phyloP scores from a whole-genome alignment of 1,140 invertebrate species.

The Spodoptera frugiperda region DNA sequence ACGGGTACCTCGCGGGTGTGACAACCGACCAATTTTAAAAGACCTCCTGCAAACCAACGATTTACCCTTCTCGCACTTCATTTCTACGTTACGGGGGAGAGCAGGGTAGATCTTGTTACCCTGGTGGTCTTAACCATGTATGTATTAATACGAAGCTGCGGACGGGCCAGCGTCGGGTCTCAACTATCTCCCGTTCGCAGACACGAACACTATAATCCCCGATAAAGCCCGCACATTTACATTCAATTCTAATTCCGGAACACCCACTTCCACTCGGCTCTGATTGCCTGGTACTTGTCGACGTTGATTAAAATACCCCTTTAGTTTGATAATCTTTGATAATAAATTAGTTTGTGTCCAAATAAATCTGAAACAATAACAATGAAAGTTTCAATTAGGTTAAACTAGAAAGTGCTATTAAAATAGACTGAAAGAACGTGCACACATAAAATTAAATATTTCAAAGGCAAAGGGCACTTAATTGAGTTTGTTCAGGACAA shows the following conservation, averaged over 20 bases:
- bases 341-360: conserved; percentile 40
- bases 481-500: conserved; percentile 85
- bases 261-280: conserved; percentile 73
- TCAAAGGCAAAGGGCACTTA: conserved; percentile 81
- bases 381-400: conserved; percentile 15
- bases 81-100: neutral
- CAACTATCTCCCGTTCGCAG: conserved; percentile 83
- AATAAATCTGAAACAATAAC: neutral
- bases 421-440: conserved; percentile 33
- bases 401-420: conserved; percentile 9
- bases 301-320: conserved; percentile 77
- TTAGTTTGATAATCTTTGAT: conserved; percentile 38
- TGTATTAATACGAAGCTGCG: conserved; percentile 62
- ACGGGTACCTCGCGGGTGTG: conserved; percentile 72
- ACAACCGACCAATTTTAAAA: conserved; percentile 58
- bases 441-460: conserved; percentile 73
- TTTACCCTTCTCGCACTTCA: neutral
- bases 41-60: conserved; percentile 48
- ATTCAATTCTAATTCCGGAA: conserved; percentile 85
- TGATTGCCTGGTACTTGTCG: conserved; percentile 80
- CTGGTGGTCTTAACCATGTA: conserved; percentile 63
- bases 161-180: conserved; percentile 64
- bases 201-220: conserved; percentile 86
- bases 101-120: conserved; percentile 54
- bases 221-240: conserved; percentile 87